Conservation (phyloP, 2,888 invertebrate genomes). For the Cinara cedri region DNA sequence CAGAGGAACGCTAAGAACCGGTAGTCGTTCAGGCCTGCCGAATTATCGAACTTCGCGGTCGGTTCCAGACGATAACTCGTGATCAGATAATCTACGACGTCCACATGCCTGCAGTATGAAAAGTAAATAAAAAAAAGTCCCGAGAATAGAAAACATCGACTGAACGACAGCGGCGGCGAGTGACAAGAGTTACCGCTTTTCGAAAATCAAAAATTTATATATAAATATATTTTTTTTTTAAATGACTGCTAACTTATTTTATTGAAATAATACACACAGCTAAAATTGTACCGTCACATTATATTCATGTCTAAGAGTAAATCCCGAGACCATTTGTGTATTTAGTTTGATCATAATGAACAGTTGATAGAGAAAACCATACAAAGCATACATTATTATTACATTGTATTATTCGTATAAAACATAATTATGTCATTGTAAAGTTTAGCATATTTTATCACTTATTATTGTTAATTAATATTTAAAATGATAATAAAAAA, state of each 20-base stretch:
- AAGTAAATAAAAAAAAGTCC: background rate
- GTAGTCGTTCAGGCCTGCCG: background rate
- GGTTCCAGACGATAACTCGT: background rate
- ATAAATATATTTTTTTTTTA: background rate
- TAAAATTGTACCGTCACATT: no score
- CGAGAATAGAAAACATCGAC: background rate
- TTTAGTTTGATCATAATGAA: no score
- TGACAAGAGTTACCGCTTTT: background rate
- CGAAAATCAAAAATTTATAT: background rate
- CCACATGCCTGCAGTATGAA: background rate
- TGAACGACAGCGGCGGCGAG: background rate
- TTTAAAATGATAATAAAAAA: conserved; percentile 34
- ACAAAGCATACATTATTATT: no score
- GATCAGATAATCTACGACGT: background rate
- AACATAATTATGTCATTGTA: background rate
- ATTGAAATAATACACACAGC: background rate
- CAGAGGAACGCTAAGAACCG: background rate
- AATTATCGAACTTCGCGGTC: background rate
- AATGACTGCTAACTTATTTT: background rate
- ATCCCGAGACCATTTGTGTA: no score
- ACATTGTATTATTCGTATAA: background rate
- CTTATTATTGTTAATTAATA: conserved; percentile 43
- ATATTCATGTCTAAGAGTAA: no score
- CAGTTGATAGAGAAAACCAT: background rate
- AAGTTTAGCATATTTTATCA: conserved; percentile 6